phyloP scores from a whole-genome alignment of 2,797 vertebrate species.

The Apodemus agrarius region DNA sequence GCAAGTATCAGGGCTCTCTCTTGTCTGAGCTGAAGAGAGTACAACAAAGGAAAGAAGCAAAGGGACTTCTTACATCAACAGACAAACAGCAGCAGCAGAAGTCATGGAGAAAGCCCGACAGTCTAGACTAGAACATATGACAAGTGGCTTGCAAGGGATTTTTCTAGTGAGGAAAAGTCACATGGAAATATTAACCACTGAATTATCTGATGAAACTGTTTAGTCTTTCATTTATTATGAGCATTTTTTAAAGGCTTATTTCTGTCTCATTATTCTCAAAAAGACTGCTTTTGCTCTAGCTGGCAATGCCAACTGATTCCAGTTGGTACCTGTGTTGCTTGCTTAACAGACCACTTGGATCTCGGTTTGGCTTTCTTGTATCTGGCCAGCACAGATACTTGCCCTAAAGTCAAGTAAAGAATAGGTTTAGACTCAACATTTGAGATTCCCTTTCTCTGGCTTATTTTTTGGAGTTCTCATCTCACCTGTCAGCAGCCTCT shows the following conservation, averaged over 20 bases:
- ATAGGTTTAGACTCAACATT: slow-evolving; percentile 38
- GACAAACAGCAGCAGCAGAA: not conserved
- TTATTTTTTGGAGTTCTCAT: not conserved
- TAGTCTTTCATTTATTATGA: slow-evolving; percentile 16
- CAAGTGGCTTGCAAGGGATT: not conserved
- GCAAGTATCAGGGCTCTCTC: too few species aligned
- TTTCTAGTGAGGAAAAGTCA: not conserved
- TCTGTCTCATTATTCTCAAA: slow-evolving; percentile 1
- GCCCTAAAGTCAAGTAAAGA: not conserved
- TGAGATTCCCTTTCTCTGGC: not conserved
- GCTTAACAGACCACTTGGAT: not conserved
- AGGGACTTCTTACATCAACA: not conserved
- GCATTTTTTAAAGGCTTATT: not conserved
- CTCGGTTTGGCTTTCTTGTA: not conserved
- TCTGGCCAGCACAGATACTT: not conserved
- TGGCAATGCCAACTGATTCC: not conserved
- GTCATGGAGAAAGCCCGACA: not conserved
- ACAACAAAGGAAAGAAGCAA: not conserved
- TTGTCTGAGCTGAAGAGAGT: not conserved
- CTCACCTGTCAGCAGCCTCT: not conserved
- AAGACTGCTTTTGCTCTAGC: slow-evolving; percentile 19
- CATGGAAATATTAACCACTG: not conserved
- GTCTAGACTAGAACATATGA: not conserved
- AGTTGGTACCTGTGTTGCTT: not conserved
- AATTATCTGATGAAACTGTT: slow-evolving; percentile 9